Evolutionary conservation across 2,888 invertebrate species (phyloP), one percentile per base, ranked within the genome.

Genomic region (Tanytarsus gracilentus): DNA sequence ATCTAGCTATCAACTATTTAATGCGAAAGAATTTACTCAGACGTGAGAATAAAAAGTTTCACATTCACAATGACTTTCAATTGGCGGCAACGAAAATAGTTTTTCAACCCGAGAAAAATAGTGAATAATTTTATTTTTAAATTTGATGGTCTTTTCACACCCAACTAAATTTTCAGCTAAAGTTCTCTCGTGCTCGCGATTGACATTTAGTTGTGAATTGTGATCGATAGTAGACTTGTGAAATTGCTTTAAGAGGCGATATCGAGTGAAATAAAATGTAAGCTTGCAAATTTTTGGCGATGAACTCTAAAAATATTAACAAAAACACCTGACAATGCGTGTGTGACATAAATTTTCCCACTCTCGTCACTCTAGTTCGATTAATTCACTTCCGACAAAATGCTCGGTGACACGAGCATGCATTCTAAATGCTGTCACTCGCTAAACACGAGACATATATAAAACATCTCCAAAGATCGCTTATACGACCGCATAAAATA

Each of bases 41-140:
- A n/a, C n/a, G n/a, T n/a, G n/a, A n/a, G n/a, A n/a, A n/a, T n/a
- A n/a, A n/a, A n/a, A n/a, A n/a, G n/a, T n/a, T n/a, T 39, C 53
- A 53, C 53, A n/a, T 30, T 30, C 8, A 51, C 14, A 51, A 30
- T 51, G 26, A 51, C 51, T 51, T 51, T 51, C 44, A 25, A 56
- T 56, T 56, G 56, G 56, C 56, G 44, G 40, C 56, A 33, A 16
- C 39, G 14, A 55, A 55, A 55, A 55, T 55, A 55, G 55, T 55
- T 52, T 55, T 55, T 56, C 56, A 36, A 33, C 8, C 16, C 26
- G 52, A 52, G 44, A 56, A 56, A 40, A 23, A 33, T 40, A 40
- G 56, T 56, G 40, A 56, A 56, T 56, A 56, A 56, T 44, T 56
- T 56, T 56, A 56, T 56, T 56, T 56, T 56, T 56, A 56, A 56